Percentiles rank a stretch among this genome's conserved stretches.
Evolutionary conservation across 1,140 invertebrate species (phyloP).

Genomic region (Drosophila sucinea): DNA sequence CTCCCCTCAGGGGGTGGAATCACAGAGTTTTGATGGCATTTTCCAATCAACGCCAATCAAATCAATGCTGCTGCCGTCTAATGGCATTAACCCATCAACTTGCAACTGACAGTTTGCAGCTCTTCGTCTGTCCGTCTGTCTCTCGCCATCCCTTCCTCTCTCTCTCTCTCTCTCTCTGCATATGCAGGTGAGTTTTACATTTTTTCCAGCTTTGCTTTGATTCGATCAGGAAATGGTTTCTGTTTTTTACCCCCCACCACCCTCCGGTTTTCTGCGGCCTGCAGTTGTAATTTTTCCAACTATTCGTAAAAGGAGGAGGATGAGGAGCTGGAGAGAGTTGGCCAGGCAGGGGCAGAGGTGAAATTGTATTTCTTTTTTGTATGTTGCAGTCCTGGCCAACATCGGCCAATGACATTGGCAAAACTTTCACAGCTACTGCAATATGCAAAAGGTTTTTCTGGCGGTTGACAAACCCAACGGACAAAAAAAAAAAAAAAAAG

Average conservation of each 20-base stretch:
- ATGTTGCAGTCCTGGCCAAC: slow-evolving; percentile 10
- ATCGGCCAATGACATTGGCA: slow-evolving; percentile 64
- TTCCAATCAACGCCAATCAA: slow-evolving; percentile 81
- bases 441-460: slow-evolving; percentile 64
- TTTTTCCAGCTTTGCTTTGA: slow-evolving; percentile 66
- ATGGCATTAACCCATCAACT: slow-evolving; percentile 80
- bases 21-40: slow-evolving; percentile 52
- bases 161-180: slow-evolving; percentile 1
- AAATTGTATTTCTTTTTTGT: slow-evolving; percentile 66
- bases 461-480: slow-evolving; percentile 38
- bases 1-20: neutral
- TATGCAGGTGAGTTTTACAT: slow-evolving; percentile 43
- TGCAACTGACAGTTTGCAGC: slow-evolving; percentile 54
- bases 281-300: slow-evolving; percentile 57
- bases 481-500: neutral
- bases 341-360: slow-evolving; percentile 34
- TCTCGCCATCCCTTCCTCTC: no score
- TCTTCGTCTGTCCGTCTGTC: neutral
- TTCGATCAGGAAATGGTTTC: slow-evolving; percentile 75
- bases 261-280: slow-evolving; percentile 22
- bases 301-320: slow-evolving; percentile 13
- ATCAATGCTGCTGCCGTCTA: slow-evolving; percentile 72
- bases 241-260: slow-evolving; percentile 30
- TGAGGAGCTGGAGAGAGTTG: neutral
- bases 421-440: slow-evolving; percentile 45